phyloP scores from a whole-genome alignment of 2,797 vertebrate species.

The Notamacropus eugenii region DNA sequence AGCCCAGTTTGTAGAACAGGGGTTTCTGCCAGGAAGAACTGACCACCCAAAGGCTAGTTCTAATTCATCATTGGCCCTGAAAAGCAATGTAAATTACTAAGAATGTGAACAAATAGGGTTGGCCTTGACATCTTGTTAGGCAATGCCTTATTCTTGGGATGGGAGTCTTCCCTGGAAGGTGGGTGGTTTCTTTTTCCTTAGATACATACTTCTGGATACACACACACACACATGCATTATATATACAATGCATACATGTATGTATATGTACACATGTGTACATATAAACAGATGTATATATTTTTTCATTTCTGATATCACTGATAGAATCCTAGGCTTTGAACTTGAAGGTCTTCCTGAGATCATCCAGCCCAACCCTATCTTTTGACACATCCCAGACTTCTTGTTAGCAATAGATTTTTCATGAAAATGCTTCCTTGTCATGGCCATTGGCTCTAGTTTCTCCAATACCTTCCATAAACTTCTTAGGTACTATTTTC shows the following conservation, averaged over 20 bases:
- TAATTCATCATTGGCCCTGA: not conserved
- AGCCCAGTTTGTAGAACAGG: not conserved
- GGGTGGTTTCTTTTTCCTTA: not conserved
- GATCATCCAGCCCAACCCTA: not conserved
- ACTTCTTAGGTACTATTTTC: not conserved
- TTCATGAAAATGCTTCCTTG: not conserved
- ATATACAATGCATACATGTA: not conserved
- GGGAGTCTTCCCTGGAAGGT: not conserved
- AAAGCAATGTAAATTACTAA: not conserved
- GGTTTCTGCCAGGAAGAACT: not conserved
- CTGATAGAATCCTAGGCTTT: not conserved
- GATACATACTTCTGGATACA: not conserved
- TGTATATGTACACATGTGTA: fast-evolving
- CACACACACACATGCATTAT: fast-evolving
- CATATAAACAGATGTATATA: not conserved
- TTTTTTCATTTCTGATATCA: not conserved
- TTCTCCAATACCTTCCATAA: not conserved
- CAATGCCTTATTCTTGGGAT: not conserved
- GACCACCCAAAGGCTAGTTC: not conserved
- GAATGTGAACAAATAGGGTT: not conserved
- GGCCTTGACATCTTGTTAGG: not conserved
- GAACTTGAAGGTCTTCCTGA: not conserved
- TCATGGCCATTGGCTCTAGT: not conserved
- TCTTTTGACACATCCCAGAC: not conserved
- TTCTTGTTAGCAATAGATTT: not conserved